A percentile compares a stretch with the other conserved stretches of the same genome.
These are phyloP conservation scores for Trogon melanurus DNA, from an alignment of 2,113 vertebrate genomes.

Conservation along the genomic window DNA sequence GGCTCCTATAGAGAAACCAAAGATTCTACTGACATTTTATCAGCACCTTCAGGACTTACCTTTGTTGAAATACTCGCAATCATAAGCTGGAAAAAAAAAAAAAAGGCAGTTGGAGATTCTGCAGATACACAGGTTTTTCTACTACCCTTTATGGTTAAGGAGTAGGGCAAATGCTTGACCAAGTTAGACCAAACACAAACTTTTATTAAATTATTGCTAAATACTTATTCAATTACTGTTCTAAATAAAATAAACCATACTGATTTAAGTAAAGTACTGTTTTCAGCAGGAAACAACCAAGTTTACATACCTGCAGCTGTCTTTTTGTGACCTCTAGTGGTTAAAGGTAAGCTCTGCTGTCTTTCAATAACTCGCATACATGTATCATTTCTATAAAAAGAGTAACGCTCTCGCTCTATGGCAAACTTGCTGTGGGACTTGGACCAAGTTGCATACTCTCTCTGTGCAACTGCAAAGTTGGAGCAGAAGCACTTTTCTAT, in stretches of 20 bases:
- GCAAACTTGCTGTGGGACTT: neutral
- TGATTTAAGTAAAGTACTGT: neutral
- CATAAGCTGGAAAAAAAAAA: conserved; percentile 85
- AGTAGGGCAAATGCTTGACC: neutral
- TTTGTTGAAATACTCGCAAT: conserved; percentile 99
- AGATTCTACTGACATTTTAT: neutral
- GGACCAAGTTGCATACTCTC: neutral
- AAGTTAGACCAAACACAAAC: neutral
- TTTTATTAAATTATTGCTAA: neutral
- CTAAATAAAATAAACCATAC: neutral
- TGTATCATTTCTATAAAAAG: accelerated
- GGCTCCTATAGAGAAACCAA: neutral
- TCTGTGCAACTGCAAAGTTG: neutral
- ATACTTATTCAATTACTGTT: neutral
- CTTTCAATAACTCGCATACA: neutral
- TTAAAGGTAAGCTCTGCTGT: neutral
- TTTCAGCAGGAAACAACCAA: neutral
- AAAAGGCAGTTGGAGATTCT: neutral
- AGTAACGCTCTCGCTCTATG: accelerated
- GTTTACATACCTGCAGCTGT: neutral
- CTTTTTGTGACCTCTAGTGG: conserved; percentile 70
- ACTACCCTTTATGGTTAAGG: accelerated
- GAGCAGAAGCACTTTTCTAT: too few relatives aligned
- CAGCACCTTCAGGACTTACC: conserved; percentile 73
- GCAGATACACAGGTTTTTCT: neutral